Evolutionary conservation across 2,797 vertebrate species (phyloP).

Genomic region (Galagoides demidoff): DNA sequence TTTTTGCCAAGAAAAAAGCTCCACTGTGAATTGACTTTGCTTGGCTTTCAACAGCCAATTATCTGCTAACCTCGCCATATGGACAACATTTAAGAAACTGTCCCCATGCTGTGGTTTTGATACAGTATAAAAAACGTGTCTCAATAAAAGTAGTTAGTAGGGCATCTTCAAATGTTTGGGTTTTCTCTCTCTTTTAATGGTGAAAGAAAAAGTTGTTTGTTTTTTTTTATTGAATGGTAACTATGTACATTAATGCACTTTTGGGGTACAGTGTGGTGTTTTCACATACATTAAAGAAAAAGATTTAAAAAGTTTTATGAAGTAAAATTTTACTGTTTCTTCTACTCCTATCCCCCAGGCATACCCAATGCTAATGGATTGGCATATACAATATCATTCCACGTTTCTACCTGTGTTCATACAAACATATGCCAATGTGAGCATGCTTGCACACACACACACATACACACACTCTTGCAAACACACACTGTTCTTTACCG

Average conservation of each 20-base stretch:
- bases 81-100: constrained; percentile 4
- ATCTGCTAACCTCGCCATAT: not conserved
- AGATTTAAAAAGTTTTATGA: not conserved
- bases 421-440: not conserved
- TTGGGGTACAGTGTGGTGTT: too few species aligned
- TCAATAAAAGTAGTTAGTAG: not conserved
- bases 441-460: too few species aligned
- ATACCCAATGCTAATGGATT: not conserved
- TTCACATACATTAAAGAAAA: not conserved
- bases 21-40: not conserved
- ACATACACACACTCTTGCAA: not conserved
- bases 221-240: too few species aligned
- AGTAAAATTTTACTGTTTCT: not conserved
- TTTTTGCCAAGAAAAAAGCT: not conserved
- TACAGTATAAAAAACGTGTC: not conserved
- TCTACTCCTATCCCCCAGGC: not conserved
- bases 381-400: not conserved
- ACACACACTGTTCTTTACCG: too few species aligned
- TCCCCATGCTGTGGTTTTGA: constrained; percentile 8
- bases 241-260: too few species aligned
- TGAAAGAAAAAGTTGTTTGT: not conserved
- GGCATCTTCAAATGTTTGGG: not conserved
- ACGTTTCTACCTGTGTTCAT: not conserved
- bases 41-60: constrained; percentile 2
- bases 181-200: not conserved